phyloP scores from a whole-genome alignment of 1,140 invertebrate genomes.

The Mizuhopecten yessoensis region DNA sequence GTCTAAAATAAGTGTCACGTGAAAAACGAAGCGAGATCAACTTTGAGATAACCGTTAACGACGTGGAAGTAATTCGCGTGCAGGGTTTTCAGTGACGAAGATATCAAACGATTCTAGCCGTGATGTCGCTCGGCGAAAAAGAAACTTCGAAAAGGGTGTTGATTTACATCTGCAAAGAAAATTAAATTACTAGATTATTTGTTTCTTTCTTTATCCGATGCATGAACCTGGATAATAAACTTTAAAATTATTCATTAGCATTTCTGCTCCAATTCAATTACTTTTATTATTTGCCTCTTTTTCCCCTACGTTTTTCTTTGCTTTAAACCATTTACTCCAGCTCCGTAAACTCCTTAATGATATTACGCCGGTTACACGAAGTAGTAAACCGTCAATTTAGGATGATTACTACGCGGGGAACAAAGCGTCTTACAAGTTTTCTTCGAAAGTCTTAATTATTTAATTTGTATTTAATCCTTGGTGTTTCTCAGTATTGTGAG shows the following conservation, averaged over 20 bases:
- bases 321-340: not conserved
- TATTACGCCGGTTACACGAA: not conserved
- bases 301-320: slow-evolving; percentile 10
- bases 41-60: not conserved
- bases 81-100: not conserved
- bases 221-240: slow-evolving; percentile 24
- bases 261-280: slow-evolving; percentile 27
- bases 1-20: slow-evolving; percentile 33
- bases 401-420: not conserved
- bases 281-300: slow-evolving; percentile 39
- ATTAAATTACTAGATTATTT: slow-evolving; percentile 26
- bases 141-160: not conserved
- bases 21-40: not conserved
- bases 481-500: slow-evolving; percentile 33
- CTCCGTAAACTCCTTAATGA: not conserved
- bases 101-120: not conserved
- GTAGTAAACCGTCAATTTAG: not conserved
- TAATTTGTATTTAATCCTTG: slow-evolving; percentile 29
- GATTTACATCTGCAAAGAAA: not conserved
- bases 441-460: slow-evolving; percentile 31
- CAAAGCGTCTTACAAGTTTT: slow-evolving; percentile 17
- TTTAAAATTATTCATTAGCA: slow-evolving; percentile 36
- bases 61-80: slow-evolving; percentile 11
- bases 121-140: not conserved
- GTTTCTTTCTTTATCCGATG: not conserved